Conservation (phyloP, 2,113 vertebrate genomes). For the Stegostoma tigrinum region DNA sequence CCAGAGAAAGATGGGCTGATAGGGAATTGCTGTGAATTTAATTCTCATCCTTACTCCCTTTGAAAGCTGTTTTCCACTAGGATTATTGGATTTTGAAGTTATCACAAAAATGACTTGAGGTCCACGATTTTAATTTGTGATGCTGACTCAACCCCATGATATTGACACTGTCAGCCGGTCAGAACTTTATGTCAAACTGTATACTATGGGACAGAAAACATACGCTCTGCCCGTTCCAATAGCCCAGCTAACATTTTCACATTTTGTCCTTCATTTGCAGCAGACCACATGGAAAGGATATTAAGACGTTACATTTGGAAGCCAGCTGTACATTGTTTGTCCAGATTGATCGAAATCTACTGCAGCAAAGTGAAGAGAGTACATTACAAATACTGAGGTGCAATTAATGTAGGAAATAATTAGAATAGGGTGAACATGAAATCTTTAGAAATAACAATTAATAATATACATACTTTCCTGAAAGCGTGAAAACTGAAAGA, state of each 20-base stretch:
- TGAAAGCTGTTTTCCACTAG: not conserved
- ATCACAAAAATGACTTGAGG: not conserved
- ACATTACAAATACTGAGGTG: not conserved
- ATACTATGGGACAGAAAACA: not conserved
- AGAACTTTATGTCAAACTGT: not conserved
- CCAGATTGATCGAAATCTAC: not conserved
- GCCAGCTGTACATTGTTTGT: constrained; percentile 19
- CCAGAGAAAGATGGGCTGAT: not conserved
- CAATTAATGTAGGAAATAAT: constrained; percentile 19
- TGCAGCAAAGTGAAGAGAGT: not conserved
- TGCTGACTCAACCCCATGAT: not conserved
- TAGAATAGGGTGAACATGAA: not conserved
- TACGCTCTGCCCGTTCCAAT: not conserved
- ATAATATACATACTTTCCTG: not conserved
- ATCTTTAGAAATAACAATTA: not conserved
- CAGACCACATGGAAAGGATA: not conserved
- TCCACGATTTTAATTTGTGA: not conserved
- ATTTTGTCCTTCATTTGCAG: not conserved
- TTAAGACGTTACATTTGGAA: constrained; percentile 4
- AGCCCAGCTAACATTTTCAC: not conserved
- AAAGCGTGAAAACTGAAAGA: not conserved
- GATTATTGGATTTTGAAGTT: not conserved
- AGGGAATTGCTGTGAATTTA: not conserved
- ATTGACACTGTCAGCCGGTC: not conserved
- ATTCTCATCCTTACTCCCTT: not conserved